Evolutionary conservation across 2,797 vertebrate species (phyloP), one percentile per base, ranked within the genome.

Genomic region (Phataginus tricuspis): DNA sequence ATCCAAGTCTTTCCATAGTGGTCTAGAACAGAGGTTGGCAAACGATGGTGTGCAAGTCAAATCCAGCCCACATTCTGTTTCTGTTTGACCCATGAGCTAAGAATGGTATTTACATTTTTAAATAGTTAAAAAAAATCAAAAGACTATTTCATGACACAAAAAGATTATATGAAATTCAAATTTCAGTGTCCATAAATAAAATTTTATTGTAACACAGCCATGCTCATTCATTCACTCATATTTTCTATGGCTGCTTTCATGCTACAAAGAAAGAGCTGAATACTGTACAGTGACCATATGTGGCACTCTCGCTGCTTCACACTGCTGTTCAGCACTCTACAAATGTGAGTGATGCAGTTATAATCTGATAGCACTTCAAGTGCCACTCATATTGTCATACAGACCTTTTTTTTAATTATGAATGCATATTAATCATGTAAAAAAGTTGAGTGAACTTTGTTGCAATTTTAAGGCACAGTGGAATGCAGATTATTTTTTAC

Each of bases 101-200:
- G 63, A 71, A 77, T 42, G 34, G 11, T 64, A 92, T 53, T 86
- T 86, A 45, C 37, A 79, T 72, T 71, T 59, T 82, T 55, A 61
- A 95, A 49, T 80, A 25, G 74, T 55, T 79, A 19, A 31, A 66
- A 83, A 79, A 87, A 39, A 74, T n/a, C 19, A 31, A 78, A 86
- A 79, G 57, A 68, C 8, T 75, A 78, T 66, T 75, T 87, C 42
- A 80, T 29, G 59, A 96, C 84, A 97, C 59, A 69, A 61, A 91
- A 74, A 88, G 94, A 80, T 39, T 84, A 68, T n/a, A 74, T 78
- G 68, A 93, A n/a, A n/a, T n/a, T n/a, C n/a, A n/a, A n/a, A n/a
- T n/a, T n/a, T n/a, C n/a, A n/a, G n/a, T n/a, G n/a, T 97, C 93
- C 71, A 45, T 80, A 90, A 85, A 92, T 87, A 84, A 87, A 77